These are phyloP conservation scores for Euphydryas editha DNA, from an alignment of 2,888 invertebrate species.

Conservation along the genomic window DNA sequence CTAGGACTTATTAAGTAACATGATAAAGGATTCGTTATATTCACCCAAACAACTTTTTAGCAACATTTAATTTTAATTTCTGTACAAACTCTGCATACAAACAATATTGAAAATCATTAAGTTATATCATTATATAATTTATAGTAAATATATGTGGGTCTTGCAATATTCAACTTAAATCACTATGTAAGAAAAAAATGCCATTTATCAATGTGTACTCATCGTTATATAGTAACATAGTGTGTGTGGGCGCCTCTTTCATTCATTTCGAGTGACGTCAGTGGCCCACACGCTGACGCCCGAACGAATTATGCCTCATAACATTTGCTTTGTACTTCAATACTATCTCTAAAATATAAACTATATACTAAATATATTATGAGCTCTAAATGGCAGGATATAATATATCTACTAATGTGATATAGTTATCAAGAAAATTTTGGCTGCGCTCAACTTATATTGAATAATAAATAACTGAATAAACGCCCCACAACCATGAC, in stretches of 20 bases:
- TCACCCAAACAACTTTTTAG: no score
- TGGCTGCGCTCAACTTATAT: no score
- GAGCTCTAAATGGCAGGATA: not conserved
- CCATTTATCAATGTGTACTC: slow-evolving; percentile 7
- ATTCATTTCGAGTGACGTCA: slow-evolving; percentile 45
- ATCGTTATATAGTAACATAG: slow-evolving; percentile 18
- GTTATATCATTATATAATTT: not conserved
- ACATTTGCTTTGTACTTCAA: slow-evolving; percentile 10
- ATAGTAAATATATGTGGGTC: not conserved
- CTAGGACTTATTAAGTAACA: no score
- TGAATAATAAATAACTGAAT: no score
- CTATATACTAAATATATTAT: not conserved
- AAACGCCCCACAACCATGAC: no score
- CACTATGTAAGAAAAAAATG: not conserved
- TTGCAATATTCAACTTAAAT: not conserved
- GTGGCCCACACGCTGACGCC: slow-evolving; percentile 34
- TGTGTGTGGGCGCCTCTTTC: slow-evolving; percentile 41
- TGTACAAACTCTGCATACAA: no score
- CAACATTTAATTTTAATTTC: no score
- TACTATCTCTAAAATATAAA: not conserved
- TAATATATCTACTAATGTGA: no score
- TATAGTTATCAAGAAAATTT: no score
- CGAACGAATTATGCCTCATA: slow-evolving; percentile 22
- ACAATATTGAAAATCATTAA: no score
- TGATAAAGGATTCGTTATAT: no score